phyloP scores from a whole-genome alignment of 2,888 invertebrate genomes.

The Megaustenia siamemsis region DNA sequence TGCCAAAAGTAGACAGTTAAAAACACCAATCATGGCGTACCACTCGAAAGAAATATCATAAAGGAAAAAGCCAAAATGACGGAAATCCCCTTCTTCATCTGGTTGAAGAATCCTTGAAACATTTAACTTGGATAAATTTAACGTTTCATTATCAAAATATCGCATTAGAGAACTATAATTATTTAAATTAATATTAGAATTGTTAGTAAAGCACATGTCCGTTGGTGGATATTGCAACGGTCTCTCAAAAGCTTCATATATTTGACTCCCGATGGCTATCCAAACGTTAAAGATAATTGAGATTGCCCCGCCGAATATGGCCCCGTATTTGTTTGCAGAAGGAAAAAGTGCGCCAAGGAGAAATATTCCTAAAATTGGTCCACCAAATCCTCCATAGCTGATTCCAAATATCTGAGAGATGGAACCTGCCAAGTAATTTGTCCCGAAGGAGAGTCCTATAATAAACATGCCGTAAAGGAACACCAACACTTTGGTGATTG shows the following conservation, averaged over 20 bases:
- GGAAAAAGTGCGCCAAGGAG: slow-evolving; percentile 63
- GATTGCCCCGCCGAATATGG: slow-evolving; percentile 27
- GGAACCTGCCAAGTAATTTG: slow-evolving; percentile 59
- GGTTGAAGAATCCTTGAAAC: not conserved
- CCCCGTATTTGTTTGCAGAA: slow-evolving; percentile 55
- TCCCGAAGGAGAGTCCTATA: slow-evolving; percentile 60
- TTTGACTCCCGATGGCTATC: slow-evolving; percentile 30
- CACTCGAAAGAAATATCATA: not conserved
- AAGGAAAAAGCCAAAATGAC: not conserved
- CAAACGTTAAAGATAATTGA: slow-evolving; percentile 50
- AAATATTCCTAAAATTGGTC: slow-evolving; percentile 64
- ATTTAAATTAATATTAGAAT: not conserved
- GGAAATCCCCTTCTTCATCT: not conserved
- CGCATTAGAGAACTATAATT: not conserved
- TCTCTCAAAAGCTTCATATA: slow-evolving; percentile 7
- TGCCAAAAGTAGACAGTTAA: not conserved
- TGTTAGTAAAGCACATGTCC: slow-evolving; percentile 31
- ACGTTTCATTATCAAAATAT: not conserved
- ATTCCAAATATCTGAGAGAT: slow-evolving; percentile 62
- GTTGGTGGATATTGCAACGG: slow-evolving; percentile 30
- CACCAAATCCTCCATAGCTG: slow-evolving; percentile 63
- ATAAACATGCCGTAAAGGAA: too few relatives aligned
- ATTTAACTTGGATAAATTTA: not conserved
- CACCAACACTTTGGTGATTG: slow-evolving; percentile 62
- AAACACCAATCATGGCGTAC: not conserved